Conservation (phyloP, 2,113 vertebrate genomes). For the Ascaphus truei region DNA sequence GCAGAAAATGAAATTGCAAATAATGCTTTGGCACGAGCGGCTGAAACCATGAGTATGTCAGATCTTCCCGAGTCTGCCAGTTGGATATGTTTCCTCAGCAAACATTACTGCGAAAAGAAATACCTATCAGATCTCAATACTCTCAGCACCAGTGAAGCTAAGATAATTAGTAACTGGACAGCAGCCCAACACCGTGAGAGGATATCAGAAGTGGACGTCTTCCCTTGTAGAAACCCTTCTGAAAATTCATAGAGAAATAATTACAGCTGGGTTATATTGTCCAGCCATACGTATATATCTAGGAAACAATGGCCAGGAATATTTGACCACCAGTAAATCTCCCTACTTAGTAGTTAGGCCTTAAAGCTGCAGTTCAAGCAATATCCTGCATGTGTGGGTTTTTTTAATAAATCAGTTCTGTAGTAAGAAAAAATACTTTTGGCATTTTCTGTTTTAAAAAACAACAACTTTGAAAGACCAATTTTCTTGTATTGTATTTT, state of each 20-base stretch:
- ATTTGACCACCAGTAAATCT: conserved; percentile 29
- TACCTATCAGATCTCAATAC: conserved; percentile 31
- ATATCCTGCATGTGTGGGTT: too few species aligned
- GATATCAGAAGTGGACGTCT: conserved; percentile 30
- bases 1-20: conserved; percentile 35
- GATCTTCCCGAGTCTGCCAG: conserved; percentile 26
- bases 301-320: conserved; percentile 35
- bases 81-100: conserved; percentile 33
- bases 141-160: conserved; percentile 35
- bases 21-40: conserved; percentile 25
- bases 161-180: conserved; percentile 33
- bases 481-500: too few species aligned
- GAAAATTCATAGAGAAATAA: conserved; percentile 32
- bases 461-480: too few species aligned
- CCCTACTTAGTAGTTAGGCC: conserved; percentile 16
- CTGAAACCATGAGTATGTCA: conserved; percentile 27
- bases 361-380: too few species aligned
- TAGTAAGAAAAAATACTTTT: too few species aligned
- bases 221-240: conserved; percentile 28
- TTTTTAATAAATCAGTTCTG: too few species aligned
- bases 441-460: too few species aligned
- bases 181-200: conserved; percentile 21
- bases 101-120: conserved; percentile 12
- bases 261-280: conserved; percentile 23
- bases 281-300: conserved; percentile 29